These are phyloP conservation scores for Dicentrarchus labrax DNA, from an alignment of 2,113 vertebrate species.

Conservation along the genomic window DNA sequence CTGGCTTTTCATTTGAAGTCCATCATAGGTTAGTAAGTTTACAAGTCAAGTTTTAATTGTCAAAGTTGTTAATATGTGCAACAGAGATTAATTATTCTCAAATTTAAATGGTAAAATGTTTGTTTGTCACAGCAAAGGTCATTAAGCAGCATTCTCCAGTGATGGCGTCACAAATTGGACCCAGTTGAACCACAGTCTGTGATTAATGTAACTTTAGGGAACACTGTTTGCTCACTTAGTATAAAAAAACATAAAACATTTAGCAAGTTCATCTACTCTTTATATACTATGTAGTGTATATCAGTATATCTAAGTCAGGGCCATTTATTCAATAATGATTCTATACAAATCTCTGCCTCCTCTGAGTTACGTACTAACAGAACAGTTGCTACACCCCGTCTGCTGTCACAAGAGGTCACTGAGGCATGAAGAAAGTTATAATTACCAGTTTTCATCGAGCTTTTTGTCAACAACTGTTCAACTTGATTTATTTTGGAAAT, in stretches of 20 bases:
- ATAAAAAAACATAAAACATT: no score
- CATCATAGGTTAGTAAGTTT: neutral
- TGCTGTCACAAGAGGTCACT: no score
- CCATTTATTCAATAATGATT: neutral
- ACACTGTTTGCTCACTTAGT: neutral
- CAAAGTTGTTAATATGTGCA: neutral
- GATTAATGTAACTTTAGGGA: neutral
- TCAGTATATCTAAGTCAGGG: neutral
- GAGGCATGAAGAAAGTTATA: no score
- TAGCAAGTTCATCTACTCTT: no score
- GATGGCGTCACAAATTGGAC: neutral
- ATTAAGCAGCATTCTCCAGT: neutral
- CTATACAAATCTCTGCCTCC: no score
- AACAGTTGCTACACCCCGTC: no score
- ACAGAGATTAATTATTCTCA: conserved; percentile 28
- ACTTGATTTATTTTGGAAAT: no score
- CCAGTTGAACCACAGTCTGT: neutral
- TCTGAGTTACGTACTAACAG: no score
- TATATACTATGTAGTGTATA: no score
- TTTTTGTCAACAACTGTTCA: neutral
- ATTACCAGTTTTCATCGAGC: neutral
- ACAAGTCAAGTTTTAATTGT: neutral
- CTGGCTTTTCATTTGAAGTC: neutral
- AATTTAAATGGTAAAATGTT: conserved; percentile 3
- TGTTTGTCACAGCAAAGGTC: conserved; percentile 21